phyloP scores from a whole-genome alignment of 2,888 invertebrate genomes.

The Chromoteleia sp. region DNA sequence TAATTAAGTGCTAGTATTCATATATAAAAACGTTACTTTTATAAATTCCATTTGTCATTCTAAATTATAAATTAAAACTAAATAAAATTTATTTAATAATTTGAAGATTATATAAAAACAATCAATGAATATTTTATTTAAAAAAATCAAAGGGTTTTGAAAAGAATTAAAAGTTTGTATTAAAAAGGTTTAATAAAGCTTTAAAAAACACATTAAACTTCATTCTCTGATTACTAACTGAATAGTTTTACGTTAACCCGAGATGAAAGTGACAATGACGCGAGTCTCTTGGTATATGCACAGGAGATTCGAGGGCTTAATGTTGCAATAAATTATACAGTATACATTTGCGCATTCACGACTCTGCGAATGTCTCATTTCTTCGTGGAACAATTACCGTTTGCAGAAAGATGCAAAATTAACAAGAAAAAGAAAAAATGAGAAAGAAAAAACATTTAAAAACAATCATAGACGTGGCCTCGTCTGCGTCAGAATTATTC shows the following conservation, averaged over 20 bases:
- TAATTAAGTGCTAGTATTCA: no score
- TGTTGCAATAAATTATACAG: slow-evolving; percentile 42
- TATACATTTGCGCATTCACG: slow-evolving; percentile 47
- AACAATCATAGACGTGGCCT: slow-evolving; percentile 18
- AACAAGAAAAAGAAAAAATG: slow-evolving; percentile 4
- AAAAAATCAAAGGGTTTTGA: no score
- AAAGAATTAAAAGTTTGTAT: no score
- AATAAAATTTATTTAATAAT: no score
- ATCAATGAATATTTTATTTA: no score
- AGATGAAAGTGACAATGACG: slow-evolving; percentile 13
- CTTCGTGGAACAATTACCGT: slow-evolving; percentile 54
- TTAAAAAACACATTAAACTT: no score
- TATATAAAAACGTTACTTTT: no score
- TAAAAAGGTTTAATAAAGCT: no score
- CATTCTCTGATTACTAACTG: no score
- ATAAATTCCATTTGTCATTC: no score
- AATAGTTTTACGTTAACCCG: background rate
- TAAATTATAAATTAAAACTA: no score
- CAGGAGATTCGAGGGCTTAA: slow-evolving; percentile 14
- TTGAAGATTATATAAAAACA: no score
- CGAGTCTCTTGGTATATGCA: background rate
- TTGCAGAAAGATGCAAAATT: slow-evolving; percentile 53
- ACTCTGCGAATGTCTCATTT: slow-evolving; percentile 69
- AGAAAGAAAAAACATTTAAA: background rate
- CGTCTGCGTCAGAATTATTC: slow-evolving; percentile 53